Evolutionary conservation across 2,113 vertebrate genomes (phyloP).

Genomic region (Acrocephalus arundinaceus): DNA sequence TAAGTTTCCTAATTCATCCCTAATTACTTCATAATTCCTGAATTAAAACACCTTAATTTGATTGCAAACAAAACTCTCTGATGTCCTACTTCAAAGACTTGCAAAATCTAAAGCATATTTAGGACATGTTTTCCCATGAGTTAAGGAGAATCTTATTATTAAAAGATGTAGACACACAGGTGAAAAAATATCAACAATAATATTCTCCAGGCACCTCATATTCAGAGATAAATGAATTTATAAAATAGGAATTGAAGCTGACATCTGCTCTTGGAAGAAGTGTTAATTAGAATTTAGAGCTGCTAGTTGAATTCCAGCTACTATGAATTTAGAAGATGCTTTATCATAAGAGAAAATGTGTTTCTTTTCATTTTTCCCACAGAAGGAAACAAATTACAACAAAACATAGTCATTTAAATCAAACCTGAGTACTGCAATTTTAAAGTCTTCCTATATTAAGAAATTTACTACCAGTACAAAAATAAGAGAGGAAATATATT

Average conservation of each 20-base stretch:
- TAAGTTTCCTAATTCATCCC: slow-evolving; percentile 11
- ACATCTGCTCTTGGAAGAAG: slow-evolving; percentile 11
- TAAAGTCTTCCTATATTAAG: background rate
- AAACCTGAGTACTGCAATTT: background rate
- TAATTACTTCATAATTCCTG: slow-evolving; percentile 21
- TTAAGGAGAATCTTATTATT: background rate
- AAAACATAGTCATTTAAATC: background rate
- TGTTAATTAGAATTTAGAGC: background rate
- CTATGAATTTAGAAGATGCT: background rate
- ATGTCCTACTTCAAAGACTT: background rate
- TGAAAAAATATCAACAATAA: background rate
- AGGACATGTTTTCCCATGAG: background rate
- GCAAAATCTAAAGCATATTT: slow-evolving; percentile 18
- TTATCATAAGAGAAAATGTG: background rate
- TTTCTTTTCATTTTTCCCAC: background rate
- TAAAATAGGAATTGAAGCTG: slow-evolving; percentile 35
- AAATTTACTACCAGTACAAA: background rate
- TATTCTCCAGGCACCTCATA: background rate
- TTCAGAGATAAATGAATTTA: slow-evolving; percentile 33
- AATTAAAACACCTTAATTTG: slow-evolving; percentile 41
- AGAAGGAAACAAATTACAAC: background rate
- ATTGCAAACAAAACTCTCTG: slow-evolving; percentile 24
- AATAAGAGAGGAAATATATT: background rate
- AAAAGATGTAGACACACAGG: background rate
- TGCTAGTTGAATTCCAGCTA: background rate